Evolutionary conservation across 2,888 invertebrate genomes (phyloP), one percentile per base, ranked within the genome.

Genomic region (Cheilosia variabilis): DNA sequence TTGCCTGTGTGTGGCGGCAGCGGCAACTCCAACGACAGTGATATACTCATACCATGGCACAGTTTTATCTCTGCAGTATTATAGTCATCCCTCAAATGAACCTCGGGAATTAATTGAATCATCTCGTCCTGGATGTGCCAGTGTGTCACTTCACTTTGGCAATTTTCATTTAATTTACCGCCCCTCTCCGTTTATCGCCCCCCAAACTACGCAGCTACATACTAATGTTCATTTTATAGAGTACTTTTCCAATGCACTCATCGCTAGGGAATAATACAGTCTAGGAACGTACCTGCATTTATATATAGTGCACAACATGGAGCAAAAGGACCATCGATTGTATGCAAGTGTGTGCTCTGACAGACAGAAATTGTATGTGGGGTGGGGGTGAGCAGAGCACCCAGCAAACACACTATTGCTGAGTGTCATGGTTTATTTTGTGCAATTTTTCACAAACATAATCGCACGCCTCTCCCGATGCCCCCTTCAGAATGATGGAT

Each of bases 381-480:
- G 53, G 0, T n/a, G 10, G 24, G 17, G 53, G 0, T n/a, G n/a
- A n/a, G n/a, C n/a, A n/a, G n/a, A 37, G 24, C 27, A 27, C 6
- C 27, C 27, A 10, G n/a, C 27, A 27, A 43, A 22, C 27, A 31
- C 63, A 63, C 19, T 17, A 55, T 37, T 63, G 57, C 53, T 50
- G 68, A 34, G 43, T 71, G 71, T 63, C 69, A 65, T 65, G 53
- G 52, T 73, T 78, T 68, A 78, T 63, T 72, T 68, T 83, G 60
- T 58, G 72, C 82, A 78, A 73, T 80, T 73, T 62, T 73, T 55
- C 58, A 62, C 68, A 63, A 62, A 77, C 22, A 71, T 34, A 65
- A 60, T 45, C 58, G 31, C 27, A 47, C 31, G 17, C 45, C 62
- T 7, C n/a, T 31, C 2, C 41, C 41, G 17, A 24, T 52, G 27